Base-by-base conservation (phyloP, 2,113 vertebrate genomes). In the Trogon melanurus region DNA sequence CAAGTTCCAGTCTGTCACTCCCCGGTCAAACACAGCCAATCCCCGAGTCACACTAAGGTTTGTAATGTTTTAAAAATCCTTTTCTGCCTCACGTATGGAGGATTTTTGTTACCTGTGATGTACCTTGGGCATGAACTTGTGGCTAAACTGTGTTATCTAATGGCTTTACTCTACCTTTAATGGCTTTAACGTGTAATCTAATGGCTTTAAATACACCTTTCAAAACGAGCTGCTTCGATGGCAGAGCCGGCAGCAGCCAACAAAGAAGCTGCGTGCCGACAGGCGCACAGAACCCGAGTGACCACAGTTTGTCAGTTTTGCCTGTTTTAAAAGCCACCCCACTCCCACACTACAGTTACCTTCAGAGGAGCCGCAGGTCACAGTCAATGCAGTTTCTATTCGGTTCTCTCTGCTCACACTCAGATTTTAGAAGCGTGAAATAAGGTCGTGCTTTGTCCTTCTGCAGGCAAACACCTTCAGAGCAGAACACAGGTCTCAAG, bases 251-350 rank as follows among this genome's bases (percentile, higher is more conserved):
- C 34, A 16, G 66, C 1, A 72, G 26, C 41, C 41, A 9, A 30
- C 17, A 19, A 25, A 48, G 64, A 15, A 1, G 10, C 18, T 5
- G 3, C 2, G 5, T 19, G 41, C 51, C 20, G 1, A 17, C 26
- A 36, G 69, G 27, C 22, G 41, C 22, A 9, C 4, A 4, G 54
- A 11, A 38, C 10, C 23, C 10, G 13, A 41, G 25, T 10, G 45
- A n/a, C 41, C 16, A 0, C 0, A 1, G 29, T 6, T 48, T 22
- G 20, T 13, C 2, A 1, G 3, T 70, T 38, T 10, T 4, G 16
- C 6, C 48, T 34, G 13, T 27, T 71, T 45, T 3, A 26, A 58
- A 66, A 71, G n/a, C 61, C 6, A 2, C 34, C 41, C 61, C 72
- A 26, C 25, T 64, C 36, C 67, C 60, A 23, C 9, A 22, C 30